Conservation (phyloP, 2,797 vertebrate genomes). For the Podarcis siculus region DNA sequence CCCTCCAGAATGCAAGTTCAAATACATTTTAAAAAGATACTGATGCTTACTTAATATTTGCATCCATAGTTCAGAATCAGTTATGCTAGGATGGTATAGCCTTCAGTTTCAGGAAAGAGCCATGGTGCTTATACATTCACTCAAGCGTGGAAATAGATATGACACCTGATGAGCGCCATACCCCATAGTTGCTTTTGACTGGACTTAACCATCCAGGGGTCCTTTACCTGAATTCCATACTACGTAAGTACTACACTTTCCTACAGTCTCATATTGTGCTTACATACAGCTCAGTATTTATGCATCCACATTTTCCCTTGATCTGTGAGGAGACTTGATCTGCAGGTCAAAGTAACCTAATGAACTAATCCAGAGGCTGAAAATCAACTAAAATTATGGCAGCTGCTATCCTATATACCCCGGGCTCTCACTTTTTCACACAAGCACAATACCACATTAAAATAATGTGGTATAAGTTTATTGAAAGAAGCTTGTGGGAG, state of each 20-base stretch:
- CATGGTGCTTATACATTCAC: too few species aligned
- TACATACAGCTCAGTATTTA: neutral
- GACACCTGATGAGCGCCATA: neutral
- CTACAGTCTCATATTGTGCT: neutral
- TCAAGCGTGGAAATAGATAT: neutral
- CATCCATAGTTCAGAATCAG: neutral
- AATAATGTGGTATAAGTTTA: neutral
- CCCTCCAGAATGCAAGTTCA: neutral
- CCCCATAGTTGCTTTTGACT: too few species aligned
- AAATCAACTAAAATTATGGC: neutral
- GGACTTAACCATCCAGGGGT: too few species aligned
- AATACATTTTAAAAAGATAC: neutral
- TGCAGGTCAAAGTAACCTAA: neutral
- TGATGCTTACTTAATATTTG: neutral
- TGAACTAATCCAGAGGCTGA: neutral
- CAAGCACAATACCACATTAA: neutral
- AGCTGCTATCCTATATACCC: neutral
- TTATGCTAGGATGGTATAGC: neutral
- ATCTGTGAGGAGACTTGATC: neutral
- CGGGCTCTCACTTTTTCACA: neutral
- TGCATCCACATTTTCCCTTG: neutral
- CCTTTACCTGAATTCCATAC: neutral
- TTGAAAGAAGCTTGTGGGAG: neutral
- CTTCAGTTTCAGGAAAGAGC: too few species aligned
- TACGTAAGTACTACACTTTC: neutral